Evolutionary conservation across 2,888 invertebrate species (phyloP), one percentile per base, ranked within the genome.

Genomic region (Orthosia incerta): DNA sequence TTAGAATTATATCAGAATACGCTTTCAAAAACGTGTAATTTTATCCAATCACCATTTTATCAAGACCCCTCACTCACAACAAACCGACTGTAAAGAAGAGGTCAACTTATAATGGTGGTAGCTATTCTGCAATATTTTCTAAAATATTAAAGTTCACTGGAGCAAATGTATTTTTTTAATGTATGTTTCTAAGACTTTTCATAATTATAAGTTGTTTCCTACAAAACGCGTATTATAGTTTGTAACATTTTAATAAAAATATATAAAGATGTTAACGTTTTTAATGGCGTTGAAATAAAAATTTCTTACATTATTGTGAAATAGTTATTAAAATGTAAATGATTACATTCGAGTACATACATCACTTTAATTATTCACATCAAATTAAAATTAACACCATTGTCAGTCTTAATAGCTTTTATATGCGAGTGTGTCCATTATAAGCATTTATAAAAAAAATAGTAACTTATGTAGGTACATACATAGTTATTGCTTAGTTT

Each of bases 321-420:
- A 46, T 45, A 51, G 50, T 79, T 61, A 79, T 80, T 79, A 68
- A 67, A 70, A 65, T 61, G 60, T 57, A 70, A 66, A 82, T 76
- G 16, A 67, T 56, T 63, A 71, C 45, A 48, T 60, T 61, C 63
- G 20, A 45, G 62, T 59, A 48, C 50, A 61, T 66, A 51, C 20
- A 72, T 66, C 51, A 79, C 63, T 62, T 63, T 69, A 66, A 82
- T 82, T 67, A 69, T 82, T 73, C 55, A 73, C 46, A 82, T 65
- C 48, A 62, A 77, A 63, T 55, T 82, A 62, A 73, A 82, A 82
- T 78, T 78, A 78, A 63, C 73, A 63, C 46, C n/a, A 53, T 53
- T 60, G 70, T 74, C 18, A 60, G 71, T 26, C 3, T 26, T 74
- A 48, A 69, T 70, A 69, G 15, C 18, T 53, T 39, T 53, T 60